Evolutionary conservation across 2,797 vertebrate species (phyloP).

Genomic region (Hozukius guyotensis): DNA sequence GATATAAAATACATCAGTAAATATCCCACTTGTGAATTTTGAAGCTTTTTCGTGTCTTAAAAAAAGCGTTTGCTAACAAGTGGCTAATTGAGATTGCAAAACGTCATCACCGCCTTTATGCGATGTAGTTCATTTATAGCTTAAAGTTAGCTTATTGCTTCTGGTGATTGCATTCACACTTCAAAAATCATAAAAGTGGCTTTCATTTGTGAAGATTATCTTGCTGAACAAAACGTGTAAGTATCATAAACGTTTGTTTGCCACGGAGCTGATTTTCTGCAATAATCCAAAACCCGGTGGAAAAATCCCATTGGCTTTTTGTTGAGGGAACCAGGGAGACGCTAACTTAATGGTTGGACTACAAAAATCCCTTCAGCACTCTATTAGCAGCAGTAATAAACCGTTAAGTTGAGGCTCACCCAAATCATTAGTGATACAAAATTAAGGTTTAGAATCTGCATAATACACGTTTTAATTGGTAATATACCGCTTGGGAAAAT

Average conservation of each 20-base stretch:
- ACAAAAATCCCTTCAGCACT: neutral
- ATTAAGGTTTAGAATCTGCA: neutral
- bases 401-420: neutral
- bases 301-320: too few relatives aligned
- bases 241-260: neutral
- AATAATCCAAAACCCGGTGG: too few relatives aligned
- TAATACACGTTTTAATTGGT: neutral
- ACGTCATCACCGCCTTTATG: neutral
- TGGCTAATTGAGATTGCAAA: neutral
- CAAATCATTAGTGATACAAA: neutral
- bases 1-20: neutral
- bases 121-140: neutral
- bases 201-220: neutral
- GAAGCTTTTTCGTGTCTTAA: neutral
- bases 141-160: neutral
- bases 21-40: neutral
- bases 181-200: neutral
- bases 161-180: neutral
- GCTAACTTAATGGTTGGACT: neutral
- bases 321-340: neutral
- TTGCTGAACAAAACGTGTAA: neutral
- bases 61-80: neutral
- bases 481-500: neutral
- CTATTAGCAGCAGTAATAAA: neutral
- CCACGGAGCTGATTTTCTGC: too few relatives aligned